These are phyloP conservation scores for Mionectes olivaceus DNA, from an alignment of 2,797 vertebrate genomes.

Conservation along the genomic window DNA sequence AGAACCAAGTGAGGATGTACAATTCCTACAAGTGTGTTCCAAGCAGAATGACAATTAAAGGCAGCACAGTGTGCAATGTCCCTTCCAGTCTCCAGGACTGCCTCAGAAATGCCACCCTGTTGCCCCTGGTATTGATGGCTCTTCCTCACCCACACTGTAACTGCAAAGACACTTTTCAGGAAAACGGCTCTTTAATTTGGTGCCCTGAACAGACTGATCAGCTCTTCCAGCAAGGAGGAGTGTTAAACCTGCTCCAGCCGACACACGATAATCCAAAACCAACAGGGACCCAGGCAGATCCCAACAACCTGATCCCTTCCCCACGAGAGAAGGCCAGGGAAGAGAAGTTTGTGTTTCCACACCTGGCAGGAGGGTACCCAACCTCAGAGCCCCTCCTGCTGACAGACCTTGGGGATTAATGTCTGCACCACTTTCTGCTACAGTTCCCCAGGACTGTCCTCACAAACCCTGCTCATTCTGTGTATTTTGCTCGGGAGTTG, in stretches of 20 bases:
- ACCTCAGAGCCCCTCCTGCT: neutral
- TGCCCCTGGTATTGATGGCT: neutral
- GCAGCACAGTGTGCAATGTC: neutral
- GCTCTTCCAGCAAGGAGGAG: neutral
- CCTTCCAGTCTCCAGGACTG: neutral
- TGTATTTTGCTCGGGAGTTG: neutral
- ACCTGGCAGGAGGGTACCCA: neutral
- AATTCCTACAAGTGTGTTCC: neutral
- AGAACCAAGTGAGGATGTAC: neutral
- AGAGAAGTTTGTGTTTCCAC: rapidly evolving
- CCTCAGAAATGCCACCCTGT: neutral
- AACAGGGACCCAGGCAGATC: neutral
- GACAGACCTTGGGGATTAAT: rapidly evolving
- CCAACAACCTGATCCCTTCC: neutral
- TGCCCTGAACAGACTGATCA: neutral
- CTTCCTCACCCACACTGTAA: neutral
- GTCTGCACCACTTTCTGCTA: rapidly evolving
- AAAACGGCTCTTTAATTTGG: neutral
- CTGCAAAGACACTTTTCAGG: neutral
- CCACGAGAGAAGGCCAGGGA: rapidly evolving
- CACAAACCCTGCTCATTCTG: neutral
- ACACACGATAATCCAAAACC: rapidly evolving
- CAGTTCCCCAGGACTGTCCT: neutral
- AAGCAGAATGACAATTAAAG: neutral
- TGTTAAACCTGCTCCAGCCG: neutral